These are phyloP conservation scores for Bergia sp. DNA, from an alignment of 92 coral and sea anemone species.

Conservation along the genomic window DNA sequence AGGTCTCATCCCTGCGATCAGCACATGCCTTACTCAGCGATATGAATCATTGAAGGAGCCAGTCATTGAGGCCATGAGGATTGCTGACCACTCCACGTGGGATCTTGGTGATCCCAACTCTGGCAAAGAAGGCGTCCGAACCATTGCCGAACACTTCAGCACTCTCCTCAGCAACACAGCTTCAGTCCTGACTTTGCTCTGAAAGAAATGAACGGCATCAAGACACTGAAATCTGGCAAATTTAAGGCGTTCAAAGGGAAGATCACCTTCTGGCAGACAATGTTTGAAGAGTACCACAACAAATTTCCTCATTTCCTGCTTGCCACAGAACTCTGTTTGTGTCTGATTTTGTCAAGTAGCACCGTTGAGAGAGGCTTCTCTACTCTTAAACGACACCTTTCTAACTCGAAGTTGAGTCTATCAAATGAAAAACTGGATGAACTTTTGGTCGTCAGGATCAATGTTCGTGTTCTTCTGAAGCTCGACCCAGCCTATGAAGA, in stretches of 20 bases:
- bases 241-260: conserved; percentile 27
- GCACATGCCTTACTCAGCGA: conserved; percentile 8
- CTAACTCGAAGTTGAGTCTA: conserved; percentile 21
- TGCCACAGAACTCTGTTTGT: conserved; percentile 14
- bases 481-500: conserved; percentile 41
- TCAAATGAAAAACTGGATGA: conserved; percentile 29
- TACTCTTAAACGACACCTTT: conserved; percentile 32
- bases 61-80: conserved; percentile 33
- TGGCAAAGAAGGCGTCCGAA: conserved; percentile 39
- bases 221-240: conserved; percentile 26
- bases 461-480: conserved; percentile 5
- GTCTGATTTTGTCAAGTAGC: conserved; percentile 14
- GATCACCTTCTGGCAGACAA: conserved; percentile 22
- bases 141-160: conserved; percentile 47
- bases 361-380: conserved; percentile 36
- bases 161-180: conserved; percentile 21
- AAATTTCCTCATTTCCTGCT: conserved; percentile 33
- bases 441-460: conserved; percentile 26
- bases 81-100: conserved; percentile 39
- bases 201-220: conserved; percentile 22
- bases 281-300: conserved; percentile 21
- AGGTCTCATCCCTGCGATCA: conserved; percentile 52
- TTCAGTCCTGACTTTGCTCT: conserved; percentile 26
- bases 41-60: conserved; percentile 33
- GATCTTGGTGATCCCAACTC: conserved; percentile 43